phyloP scores from a whole-genome alignment of 1,140 invertebrate genomes.

The Anadara kagoshimensis region DNA sequence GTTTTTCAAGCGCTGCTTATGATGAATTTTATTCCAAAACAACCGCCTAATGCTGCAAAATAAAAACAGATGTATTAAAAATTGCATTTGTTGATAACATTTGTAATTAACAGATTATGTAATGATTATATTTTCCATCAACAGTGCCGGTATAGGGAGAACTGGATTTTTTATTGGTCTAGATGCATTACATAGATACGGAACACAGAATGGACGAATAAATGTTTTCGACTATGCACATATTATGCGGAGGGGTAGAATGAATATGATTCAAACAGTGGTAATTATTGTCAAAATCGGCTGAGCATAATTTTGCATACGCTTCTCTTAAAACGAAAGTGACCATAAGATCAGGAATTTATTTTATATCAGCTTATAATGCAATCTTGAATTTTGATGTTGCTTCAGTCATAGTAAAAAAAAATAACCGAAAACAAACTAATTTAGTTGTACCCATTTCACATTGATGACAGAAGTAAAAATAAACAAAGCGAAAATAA shows the following conservation, averaged over 20 bases:
- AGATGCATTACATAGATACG: constrained; percentile 60
- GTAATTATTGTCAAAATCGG: constrained; percentile 38
- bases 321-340: background rate
- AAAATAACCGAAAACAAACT: too few relatives aligned
- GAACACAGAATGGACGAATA: constrained; percentile 43
- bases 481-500: too few relatives aligned
- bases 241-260: constrained; percentile 60
- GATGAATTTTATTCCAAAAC: too few relatives aligned
- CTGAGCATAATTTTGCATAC: background rate
- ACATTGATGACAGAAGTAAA: too few relatives aligned
- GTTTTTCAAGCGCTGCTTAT: too few relatives aligned
- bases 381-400: background rate
- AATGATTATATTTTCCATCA: too few relatives aligned
- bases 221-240: constrained; percentile 60
- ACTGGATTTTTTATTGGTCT: constrained; percentile 70
- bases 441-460: too few relatives aligned
- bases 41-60: too few relatives aligned
- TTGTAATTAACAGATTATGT: too few relatives aligned
- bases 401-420: background rate
- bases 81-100: too few relatives aligned
- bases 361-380: background rate
- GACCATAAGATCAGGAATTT: background rate
- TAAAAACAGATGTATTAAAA: too few relatives aligned
- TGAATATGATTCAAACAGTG: constrained; percentile 70
- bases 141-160: constrained; percentile 70